Base-by-base conservation (phyloP, 1,140 invertebrate genomes). In the Homalodisca vitripennis region DNA sequence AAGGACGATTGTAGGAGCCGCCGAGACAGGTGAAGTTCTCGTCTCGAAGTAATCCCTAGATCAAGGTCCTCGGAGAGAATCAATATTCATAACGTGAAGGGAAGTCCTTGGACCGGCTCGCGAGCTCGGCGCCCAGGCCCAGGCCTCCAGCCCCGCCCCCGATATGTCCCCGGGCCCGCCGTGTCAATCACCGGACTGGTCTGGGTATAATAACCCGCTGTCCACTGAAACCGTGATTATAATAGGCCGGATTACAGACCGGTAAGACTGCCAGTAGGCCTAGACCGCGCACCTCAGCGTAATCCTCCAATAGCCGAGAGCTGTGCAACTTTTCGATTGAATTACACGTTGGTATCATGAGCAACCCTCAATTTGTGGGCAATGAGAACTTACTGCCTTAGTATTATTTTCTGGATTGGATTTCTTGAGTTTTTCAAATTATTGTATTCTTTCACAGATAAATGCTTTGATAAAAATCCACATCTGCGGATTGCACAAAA, bases 321-420 rank as follows among this genome's bases (percentile, higher is more conserved):
- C 55, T 60, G 55, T 27, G 55, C 55, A 60, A 30, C 55, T 60
- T 60, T 60, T 60, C 27, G 55, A 60, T 60, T 60, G 14, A 60
- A 60, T 60, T 60, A 60, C 55, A 53, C 27, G 14, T 60, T 29
- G 26, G 22, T 51, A 14, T 51, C 48, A 6, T 60, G 55, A 41
- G 55, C 55, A 60, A 27, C 55, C 55, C n/a, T 60, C 55, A 60
- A 60, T 60, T 60, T 60, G 55, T 60, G 22, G 12, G 34, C 24
- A 60, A 60, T 60, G 55, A 26, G n/a, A 60, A 60, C 14, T 60
- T 60, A 27, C 27, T 13, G 20, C 12, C 26, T 60, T 10, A 17
- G 17, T 6, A 41, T 41, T 17, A 6, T 10, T 41, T 6, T 10
- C 17, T 41, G 34, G 34, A 10, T 41, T 41, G 34, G 6, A 41